Evolutionary conservation across 30 jellyfish, hydroid and myxozoan species (phyloP), one percentile per base, ranked within the genome.

Genomic region (Sanderia malayensis): DNA sequence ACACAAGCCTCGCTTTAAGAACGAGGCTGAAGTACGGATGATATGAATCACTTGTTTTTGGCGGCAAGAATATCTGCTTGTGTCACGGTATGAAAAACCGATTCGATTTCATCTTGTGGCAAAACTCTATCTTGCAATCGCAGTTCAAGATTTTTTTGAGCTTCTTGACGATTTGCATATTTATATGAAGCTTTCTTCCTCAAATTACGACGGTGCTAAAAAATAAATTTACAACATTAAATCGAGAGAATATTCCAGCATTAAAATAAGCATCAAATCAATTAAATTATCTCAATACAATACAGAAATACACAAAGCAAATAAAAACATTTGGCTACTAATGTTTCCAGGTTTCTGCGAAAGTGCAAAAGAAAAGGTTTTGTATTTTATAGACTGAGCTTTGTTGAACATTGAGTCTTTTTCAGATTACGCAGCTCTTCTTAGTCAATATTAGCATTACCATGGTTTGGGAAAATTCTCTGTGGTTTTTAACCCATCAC

Each of bases 81-180:
- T 4, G 98, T 90, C 29, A 90, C 92, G 4, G 98, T 90, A 64
- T 90, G 98, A 61, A 90, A 90, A 2, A 90, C 82, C 33, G 86
- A 82, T 57, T 90, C 98, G 30, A 90, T 68, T 52, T 83, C 96
- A 60, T 77, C 86, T 0, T 49, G 74, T 15, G 84, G 92, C 6
- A 68, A 11, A 21, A 20, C 84, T 73, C 75, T 53, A 24, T 83
- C 85, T 15, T 47, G 57, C 62, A 81, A 49, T 22, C 94, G 73
- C 49, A 49, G 65, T 29, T 45, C 86, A 25, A 33, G 53, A 71
- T 64, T 44, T 29, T 78, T 82, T 32, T 78, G 66, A 10, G 92
- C 92, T 22, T 46, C 45, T 28, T 64, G 91, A 26, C 89, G 79
- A 6, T 71, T 59, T 44, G 73, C 21, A 29, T 83, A 90, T 55